Evolutionary conservation across 1,140 invertebrate genomes (phyloP), one percentile per base, ranked within the genome.

Genomic region (Bilobella aurantiaca): DNA sequence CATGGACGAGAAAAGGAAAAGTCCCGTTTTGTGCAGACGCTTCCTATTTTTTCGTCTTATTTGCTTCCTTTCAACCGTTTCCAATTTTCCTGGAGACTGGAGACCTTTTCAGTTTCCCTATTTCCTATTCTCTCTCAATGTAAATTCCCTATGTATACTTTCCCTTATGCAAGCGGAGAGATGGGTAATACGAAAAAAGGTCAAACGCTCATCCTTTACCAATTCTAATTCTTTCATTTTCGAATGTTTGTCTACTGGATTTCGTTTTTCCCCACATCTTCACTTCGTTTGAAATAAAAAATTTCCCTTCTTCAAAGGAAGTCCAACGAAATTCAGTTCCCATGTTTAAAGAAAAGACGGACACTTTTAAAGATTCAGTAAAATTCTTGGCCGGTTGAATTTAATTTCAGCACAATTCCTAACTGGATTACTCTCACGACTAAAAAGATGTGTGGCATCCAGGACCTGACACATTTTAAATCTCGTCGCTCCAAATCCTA

Each of bases 191-290:
- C n/a, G 34, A 42, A 12, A 8, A 42, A 18, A 42, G 34, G 34
- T 18, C 8, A 18, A 18, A 42, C 34, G 12, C 8, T 42, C 49
- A 59, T 63, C 62, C 60, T 59, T 63, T 63, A 58, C 66, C 66
- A 67, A 67, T 67, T 67, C 66, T 61, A 56, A 67, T 67, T 63
- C 23, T n/a, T 62, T 42, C 42, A 32, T 32, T 62, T 62, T 62
- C 59, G 29, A 37, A 42, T 62, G 29, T 59, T 59, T 59, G 34
- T 37, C 42, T 42, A 37, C 59, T 62, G 27, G 42, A 37, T 62
- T 62, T 32, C 42, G 34, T 62, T 32, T 62, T 62, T 37, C 34
- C 42, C 42, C 46, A 27, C 34, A 23, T 27, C 53, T 42, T 8
- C 8, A 42, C 34, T 42, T 8, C 8, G 18, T 42, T 18, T 18